Evolutionary conservation across 2,113 vertebrate species (phyloP), one percentile per base, ranked within the genome.

Genomic region (Petroica traversi): DNA sequence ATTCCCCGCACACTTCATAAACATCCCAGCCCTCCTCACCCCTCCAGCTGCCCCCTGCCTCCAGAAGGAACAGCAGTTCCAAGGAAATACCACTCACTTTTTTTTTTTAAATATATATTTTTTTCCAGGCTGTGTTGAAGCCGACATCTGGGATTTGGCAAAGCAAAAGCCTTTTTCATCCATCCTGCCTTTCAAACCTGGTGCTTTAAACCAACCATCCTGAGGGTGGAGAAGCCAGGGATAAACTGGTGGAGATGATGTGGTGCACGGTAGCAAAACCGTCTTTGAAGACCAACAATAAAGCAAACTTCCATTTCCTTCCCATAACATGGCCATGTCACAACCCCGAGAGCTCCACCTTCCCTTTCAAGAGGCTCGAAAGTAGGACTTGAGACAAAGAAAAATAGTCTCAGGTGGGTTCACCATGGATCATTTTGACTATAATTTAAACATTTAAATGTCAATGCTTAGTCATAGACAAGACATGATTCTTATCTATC

Each of bases 401-500:
- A 95, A 96, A 93, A 81, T 62, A 88, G 81, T 76, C 97, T 96
- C 98, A 97, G 98, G 98, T 98, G 98, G 97, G 67, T 82, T 90
- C 1, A 13, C 78, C n/a, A 97, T 98, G 96, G 83, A 97, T 98
- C 97, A 97, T 97, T 96, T 61, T 96, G 98, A 98, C 97, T 92
- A 45, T 43, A 89, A 76, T 98, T 96, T 97, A 98, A 98, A 98
- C 98, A 98, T 38, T 74, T 28, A 96, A 97, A 97, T 85, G 97
- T 97, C 97, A 57, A 95, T 87, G 77, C 48, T 97, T 96, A 97
- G 96, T 97, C 97, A 98, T 94, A 92, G 66, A 93, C 92, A 97
- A 97, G 94, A 94, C 93, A 84, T 74, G 79, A 95, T 96, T 93
- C 97, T 98, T 98, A 98, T 98, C 98, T 97, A 51, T 94, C 88